Evolutionary conservation across 2,797 vertebrate species (phyloP).

Genomic region (Tolypeutes matacus): DNA sequence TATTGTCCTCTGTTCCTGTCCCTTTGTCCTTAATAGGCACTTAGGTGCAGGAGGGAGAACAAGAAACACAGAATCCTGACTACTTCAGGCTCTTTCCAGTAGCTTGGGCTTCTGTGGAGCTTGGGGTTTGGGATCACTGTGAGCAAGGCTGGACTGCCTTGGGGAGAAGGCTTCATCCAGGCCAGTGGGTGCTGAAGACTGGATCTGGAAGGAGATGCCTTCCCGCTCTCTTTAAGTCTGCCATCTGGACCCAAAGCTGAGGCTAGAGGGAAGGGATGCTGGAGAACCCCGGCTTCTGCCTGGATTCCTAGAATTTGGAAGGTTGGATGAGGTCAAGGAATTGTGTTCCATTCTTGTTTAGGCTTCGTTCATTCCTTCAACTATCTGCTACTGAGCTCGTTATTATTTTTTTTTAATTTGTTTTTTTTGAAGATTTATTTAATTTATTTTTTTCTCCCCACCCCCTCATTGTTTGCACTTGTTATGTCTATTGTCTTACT

Average conservation of each 20-base stretch:
- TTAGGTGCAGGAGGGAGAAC: slow-evolving; percentile 23
- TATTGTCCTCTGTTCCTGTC: slow-evolving; percentile 64
- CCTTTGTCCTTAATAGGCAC: slow-evolving; percentile 71
- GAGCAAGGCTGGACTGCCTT: background rate
- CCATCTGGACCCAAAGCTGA: background rate
- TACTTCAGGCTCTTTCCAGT: slow-evolving; percentile 45
- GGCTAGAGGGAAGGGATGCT: background rate
- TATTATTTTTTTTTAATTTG: no score
- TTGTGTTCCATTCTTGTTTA: background rate
- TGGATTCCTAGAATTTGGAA: background rate
- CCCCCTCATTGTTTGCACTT: no score
- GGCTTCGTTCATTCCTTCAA: background rate
- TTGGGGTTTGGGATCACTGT: background rate
- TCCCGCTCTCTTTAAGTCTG: background rate
- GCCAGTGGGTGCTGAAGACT: background rate
- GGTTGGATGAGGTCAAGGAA: background rate
- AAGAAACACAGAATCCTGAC: background rate
- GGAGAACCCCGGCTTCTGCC: background rate
- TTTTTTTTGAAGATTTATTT: no score
- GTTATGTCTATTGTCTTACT: no score
- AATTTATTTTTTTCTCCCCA: no score
- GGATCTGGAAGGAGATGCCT: background rate
- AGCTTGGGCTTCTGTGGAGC: background rate
- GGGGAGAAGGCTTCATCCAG: background rate
- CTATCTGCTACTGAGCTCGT: background rate